phyloP scores from a whole-genome alignment of 2,888 invertebrate species.

The Dione juno region DNA sequence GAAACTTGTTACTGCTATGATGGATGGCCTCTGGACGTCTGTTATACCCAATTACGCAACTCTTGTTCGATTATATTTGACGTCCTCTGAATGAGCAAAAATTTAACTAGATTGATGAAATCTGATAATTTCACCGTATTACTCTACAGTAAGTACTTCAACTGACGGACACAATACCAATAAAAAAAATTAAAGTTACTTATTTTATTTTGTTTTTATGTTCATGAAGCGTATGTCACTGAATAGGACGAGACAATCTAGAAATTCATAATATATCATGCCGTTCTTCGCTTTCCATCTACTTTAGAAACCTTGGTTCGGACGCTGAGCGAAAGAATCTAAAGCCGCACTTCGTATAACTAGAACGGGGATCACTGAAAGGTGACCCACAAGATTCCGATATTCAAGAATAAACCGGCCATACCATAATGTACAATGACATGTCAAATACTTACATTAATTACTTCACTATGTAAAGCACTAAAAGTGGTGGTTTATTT shows the following conservation, averaged over 20 bases:
- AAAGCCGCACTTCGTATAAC: background rate
- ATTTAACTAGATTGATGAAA: background rate
- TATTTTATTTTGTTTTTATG: no score
- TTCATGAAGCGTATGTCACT: no score
- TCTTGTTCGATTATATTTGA: slow-evolving; percentile 23
- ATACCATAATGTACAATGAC: no score
- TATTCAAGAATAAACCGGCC: no score
- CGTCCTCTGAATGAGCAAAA: background rate
- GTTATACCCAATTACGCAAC: slow-evolving; percentile 27
- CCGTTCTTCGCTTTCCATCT: background rate
- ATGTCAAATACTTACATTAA: background rate
- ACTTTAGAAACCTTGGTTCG: background rate
- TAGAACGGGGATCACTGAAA: background rate
- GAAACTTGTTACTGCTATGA: slow-evolving; percentile 32
- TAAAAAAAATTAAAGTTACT: no score
- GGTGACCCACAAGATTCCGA: background rate
- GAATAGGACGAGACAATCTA: background rate
- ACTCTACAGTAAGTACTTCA: no score
- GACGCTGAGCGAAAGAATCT: background rate
- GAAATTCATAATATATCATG: background rate
- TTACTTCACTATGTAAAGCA: background rate
- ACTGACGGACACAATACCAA: no score
- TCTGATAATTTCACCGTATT: no score
- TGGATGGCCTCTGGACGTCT: slow-evolving; percentile 27
- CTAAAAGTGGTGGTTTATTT: slow-evolving; percentile 26